phyloP scores from a whole-genome alignment of 1,140 invertebrate genomes.

The Caerostris extrusa region DNA sequence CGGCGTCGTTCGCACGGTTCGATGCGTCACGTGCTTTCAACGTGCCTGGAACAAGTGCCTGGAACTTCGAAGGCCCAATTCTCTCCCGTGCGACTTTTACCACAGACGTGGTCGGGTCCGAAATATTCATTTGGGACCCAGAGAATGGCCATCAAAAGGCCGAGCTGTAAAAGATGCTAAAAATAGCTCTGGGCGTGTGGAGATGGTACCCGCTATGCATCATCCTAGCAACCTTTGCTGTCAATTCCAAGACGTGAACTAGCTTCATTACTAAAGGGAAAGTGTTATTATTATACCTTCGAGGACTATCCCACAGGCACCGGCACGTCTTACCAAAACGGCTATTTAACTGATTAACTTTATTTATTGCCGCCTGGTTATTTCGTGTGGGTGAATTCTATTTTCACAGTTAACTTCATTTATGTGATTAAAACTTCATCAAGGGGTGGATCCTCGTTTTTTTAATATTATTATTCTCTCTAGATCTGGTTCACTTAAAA shows the following conservation, averaged over 20 bases:
- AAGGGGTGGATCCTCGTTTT: conserved; percentile 4
- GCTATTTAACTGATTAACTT: conserved; percentile 69
- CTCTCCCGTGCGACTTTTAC: conserved; percentile 53
- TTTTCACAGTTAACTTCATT: conserved; percentile 39
- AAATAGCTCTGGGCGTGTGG: conserved; percentile 51
- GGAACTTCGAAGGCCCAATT: not conserved
- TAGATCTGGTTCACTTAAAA: not conserved
- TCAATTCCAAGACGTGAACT: conserved; percentile 50
- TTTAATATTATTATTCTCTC: not conserved
- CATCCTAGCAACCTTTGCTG: conserved; percentile 47
- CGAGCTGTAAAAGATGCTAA: conserved; percentile 31
- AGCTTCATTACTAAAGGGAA: conserved; percentile 36
- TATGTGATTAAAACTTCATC: conserved; percentile 49
- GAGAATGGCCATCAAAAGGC: conserved; percentile 13
- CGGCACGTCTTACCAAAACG: conserved; percentile 24
- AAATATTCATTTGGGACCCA: conserved; percentile 65
- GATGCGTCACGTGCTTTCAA: not conserved
- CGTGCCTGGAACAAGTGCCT: not conserved
- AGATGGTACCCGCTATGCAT: conserved; percentile 40
- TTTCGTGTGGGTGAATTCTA: not conserved
- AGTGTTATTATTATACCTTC: conserved; percentile 37
- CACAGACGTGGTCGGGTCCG: conserved; percentile 31
- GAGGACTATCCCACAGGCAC: conserved; percentile 11
- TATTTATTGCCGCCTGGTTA: conserved; percentile 55
- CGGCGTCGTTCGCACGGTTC: not conserved